phyloP scores from a whole-genome alignment of 37 sponge, comb jelly and placozoan genomes.

The Crambe crambe region DNA sequence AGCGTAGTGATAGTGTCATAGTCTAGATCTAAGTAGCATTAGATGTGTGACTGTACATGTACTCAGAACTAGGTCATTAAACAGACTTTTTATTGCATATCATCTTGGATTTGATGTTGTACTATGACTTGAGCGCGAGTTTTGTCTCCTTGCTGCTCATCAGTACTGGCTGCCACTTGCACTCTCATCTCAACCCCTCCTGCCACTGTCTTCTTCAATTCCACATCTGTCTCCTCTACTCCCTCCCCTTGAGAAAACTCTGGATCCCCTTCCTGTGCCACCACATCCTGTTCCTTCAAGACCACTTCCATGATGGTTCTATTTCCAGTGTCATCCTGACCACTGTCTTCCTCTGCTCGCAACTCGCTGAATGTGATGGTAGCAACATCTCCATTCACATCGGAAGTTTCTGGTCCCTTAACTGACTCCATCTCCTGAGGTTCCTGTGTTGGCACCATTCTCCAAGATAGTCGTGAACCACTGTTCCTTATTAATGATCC shows the following conservation, averaged over 20 bases:
- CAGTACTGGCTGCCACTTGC: not conserved
- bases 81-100: too few relatives aligned
- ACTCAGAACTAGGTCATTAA: too few relatives aligned
- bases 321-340: not conserved
- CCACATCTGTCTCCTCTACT: too few relatives aligned
- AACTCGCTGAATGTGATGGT: not conserved
- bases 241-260: too few relatives aligned
- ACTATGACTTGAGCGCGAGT: too few relatives aligned
- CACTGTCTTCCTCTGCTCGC: not conserved
- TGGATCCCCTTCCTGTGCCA: not conserved
- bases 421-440: not conserved
- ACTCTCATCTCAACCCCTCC: not conserved
- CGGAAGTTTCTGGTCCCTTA: too few relatives aligned
- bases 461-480: constrained; percentile 18
- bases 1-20: too few relatives aligned
- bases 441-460: not conserved
- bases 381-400: too few relatives aligned
- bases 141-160: too few relatives aligned
- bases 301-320: not conserved
- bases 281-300: not conserved
- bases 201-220: not conserved
- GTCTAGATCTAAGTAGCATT: too few relatives aligned
- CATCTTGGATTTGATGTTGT: too few relatives aligned
- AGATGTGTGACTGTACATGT: too few relatives aligned
- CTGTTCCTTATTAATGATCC: constrained; percentile 16